Conservation (phyloP, 2,888 invertebrate genomes). For the Apeira syringaria region DNA sequence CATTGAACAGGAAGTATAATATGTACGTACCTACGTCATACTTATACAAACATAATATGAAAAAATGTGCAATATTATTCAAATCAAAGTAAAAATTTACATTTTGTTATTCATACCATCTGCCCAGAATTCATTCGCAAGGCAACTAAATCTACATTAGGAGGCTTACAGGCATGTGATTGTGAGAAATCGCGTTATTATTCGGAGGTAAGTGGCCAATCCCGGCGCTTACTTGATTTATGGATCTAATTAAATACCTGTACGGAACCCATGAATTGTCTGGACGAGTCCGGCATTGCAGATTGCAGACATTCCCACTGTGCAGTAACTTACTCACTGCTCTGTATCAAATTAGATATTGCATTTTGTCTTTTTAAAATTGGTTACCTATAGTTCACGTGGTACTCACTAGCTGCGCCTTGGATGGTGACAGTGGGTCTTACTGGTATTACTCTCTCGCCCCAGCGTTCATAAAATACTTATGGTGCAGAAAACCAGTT, state of each 20-base stretch:
- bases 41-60: no score
- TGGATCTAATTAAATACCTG: slow-evolving; percentile 71
- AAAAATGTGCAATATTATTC: no score
- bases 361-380: no score
- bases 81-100: background rate
- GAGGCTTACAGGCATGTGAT: slow-evolving; percentile 32
- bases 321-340: slow-evolving; percentile 29
- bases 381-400: no score
- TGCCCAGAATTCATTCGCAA: background rate
- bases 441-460: no score
- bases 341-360: slow-evolving; percentile 19
- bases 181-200: slow-evolving; percentile 38
- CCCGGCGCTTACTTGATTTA: slow-evolving; percentile 61
- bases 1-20: no score
- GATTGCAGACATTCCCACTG: slow-evolving; percentile 40
- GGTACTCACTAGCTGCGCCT: no score
- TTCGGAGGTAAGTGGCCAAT: slow-evolving; percentile 50
- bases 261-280: slow-evolving; percentile 64
- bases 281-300: slow-evolving; percentile 50
- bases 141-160: slow-evolving; percentile 18
- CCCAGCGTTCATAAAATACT: no score
- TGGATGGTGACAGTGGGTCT: no score
- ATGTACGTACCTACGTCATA: no score
- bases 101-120: background rate
- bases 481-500: no score